Percentiles rank a stretch among this genome's conserved stretches.
These are phyloP conservation scores for Chaetops frenatus DNA, from an alignment of 2,113 vertebrate genomes.

Conservation along the genomic window DNA sequence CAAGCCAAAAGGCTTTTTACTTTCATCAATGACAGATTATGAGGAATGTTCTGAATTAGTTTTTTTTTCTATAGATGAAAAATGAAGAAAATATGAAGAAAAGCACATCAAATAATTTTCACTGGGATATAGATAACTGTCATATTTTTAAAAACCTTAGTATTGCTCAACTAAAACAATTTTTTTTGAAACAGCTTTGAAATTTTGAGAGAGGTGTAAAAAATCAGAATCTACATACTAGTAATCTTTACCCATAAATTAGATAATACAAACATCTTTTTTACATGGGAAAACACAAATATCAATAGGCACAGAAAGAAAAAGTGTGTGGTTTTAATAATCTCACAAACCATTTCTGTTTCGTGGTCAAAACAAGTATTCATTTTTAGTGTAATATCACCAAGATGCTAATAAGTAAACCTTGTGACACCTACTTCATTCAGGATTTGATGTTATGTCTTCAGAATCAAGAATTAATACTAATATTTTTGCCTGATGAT, in stretches of 20 bases:
- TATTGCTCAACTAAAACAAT: not conserved
- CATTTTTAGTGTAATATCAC: not conserved
- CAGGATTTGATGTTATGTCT: not conserved
- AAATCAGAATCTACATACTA: not conserved
- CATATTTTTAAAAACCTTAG: not conserved
- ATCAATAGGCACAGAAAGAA: not conserved
- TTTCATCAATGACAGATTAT: not conserved
- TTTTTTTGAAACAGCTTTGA: not conserved
- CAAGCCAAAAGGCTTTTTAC: not conserved
- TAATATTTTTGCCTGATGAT: not conserved
- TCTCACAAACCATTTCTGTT: fast-evolving
- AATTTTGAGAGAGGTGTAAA: not conserved
- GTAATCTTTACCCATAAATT: not conserved
- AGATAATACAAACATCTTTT: not conserved
- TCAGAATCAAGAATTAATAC: not conserved
- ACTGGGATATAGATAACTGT: not conserved
- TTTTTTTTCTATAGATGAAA: not conserved
- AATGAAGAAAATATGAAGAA: not conserved
- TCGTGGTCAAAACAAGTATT: not conserved
- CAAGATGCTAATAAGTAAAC: not conserved
- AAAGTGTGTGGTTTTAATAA: not conserved
- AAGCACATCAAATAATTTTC: not conserved
- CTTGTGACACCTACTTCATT: not conserved
- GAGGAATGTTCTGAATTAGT: not conserved
- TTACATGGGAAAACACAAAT: not conserved